These are phyloP conservation scores for Solea solea DNA, from an alignment of 2,113 vertebrate species.

Conservation along the genomic window DNA sequence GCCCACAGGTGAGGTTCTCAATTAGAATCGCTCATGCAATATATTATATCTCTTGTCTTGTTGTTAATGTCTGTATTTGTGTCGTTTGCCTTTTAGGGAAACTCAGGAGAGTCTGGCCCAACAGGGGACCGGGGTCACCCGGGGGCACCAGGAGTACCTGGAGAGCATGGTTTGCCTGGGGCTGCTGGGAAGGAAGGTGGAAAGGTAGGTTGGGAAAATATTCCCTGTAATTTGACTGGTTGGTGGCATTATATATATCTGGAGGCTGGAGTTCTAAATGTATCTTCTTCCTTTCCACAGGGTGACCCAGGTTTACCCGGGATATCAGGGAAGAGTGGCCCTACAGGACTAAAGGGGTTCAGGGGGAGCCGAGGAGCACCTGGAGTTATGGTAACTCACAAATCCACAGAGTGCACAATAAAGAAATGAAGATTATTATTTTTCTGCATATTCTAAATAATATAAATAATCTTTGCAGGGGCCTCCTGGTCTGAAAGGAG, in stretches of 20 bases:
- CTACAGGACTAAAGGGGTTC: constrained; percentile 91
- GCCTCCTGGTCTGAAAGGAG: constrained; percentile 92
- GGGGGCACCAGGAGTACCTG: constrained; percentile 92
- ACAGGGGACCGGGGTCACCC: constrained; percentile 95
- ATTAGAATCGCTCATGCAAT: background rate
- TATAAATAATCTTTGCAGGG: constrained; percentile 80
- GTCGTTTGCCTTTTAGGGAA: constrained; percentile 82
- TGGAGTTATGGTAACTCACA: constrained; percentile 86
- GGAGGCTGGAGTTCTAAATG: background rate
- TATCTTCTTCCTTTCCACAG: constrained; percentile 67
- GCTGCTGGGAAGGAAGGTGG: constrained; percentile 94
- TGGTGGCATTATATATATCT: background rate
- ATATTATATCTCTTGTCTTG: background rate
- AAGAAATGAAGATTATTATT: background rate
- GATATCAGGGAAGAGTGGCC: constrained; percentile 90
- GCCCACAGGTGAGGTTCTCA: constrained; percentile 89
- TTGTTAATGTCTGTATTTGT: background rate
- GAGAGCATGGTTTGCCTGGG: constrained; percentile 96
- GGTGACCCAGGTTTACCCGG: constrained; percentile 92
- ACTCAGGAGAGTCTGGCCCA: constrained; percentile 92
- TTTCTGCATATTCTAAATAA: background rate
- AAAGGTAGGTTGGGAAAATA: constrained; percentile 82
- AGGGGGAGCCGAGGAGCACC: constrained; percentile 91
- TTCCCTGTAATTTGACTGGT: background rate
- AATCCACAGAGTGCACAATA: background rate